phyloP scores from a whole-genome alignment of 2,888 invertebrate genomes.

The Acronicta leporina region DNA sequence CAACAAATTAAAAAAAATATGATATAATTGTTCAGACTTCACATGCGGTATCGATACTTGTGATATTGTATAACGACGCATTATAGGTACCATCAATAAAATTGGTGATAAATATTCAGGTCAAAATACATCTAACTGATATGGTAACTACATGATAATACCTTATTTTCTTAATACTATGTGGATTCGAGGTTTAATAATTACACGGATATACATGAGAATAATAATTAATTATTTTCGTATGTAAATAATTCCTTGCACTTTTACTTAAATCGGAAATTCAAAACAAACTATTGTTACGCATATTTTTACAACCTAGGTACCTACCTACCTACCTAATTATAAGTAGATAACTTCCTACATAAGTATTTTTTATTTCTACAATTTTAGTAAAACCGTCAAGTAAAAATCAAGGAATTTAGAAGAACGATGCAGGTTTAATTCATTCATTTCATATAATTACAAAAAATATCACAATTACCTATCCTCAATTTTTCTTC shows the following conservation, averaged over 20 bases:
- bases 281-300: neutral
- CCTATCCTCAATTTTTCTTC: slow-evolving; percentile 32
- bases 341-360: too few species aligned
- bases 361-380: neutral
- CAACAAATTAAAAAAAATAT: slow-evolving; percentile 4
- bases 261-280: slow-evolving; percentile 63
- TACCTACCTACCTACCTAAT: too few species aligned
- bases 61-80: slow-evolving; percentile 3
- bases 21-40: slow-evolving; percentile 31
- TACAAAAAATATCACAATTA: slow-evolving; percentile 62
- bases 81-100: neutral
- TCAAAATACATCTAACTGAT: slow-evolving; percentile 11
- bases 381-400: slow-evolving; percentile 40
- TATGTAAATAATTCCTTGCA: slow-evolving; percentile 55
- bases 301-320: slow-evolving; percentile 7
- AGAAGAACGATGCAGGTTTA: slow-evolving; percentile 13
- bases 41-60: neutral
- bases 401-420: slow-evolving; percentile 71
- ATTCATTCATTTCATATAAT: slow-evolving; percentile 18
- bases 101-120: neutral
- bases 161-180: neutral
- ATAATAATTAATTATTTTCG: too few species aligned
- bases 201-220: slow-evolving; percentile 2
- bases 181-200: neutral
- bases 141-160: slow-evolving; percentile 34